phyloP scores from a whole-genome alignment of 2,113 vertebrate species.

The Girardinichthys multiradiatus region DNA sequence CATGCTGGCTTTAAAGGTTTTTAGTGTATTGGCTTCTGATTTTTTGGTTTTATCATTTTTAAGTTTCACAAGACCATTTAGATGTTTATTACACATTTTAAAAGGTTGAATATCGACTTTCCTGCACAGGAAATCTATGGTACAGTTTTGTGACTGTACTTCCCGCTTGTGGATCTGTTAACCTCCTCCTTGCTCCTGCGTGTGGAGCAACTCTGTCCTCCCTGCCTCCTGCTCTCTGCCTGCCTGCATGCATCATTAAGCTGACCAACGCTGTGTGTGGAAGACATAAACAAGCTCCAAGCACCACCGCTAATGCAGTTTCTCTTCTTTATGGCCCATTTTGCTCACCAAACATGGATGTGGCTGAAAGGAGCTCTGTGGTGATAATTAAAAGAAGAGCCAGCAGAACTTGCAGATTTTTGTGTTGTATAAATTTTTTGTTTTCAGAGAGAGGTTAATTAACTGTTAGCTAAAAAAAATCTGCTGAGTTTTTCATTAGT shows the following conservation, averaged over 20 bases:
- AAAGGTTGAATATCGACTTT: background rate
- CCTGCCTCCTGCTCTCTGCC: slow-evolving; percentile 25
- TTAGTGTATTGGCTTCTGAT: background rate
- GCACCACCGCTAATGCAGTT: slow-evolving; percentile 60
- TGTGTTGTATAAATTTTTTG: slow-evolving; percentile 43
- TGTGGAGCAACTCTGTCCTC: slow-evolving; percentile 30
- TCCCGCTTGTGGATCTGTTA: slow-evolving; percentile 35
- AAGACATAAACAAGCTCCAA: slow-evolving; percentile 63
- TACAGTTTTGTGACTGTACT: slow-evolving; percentile 17
- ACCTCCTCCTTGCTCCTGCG: slow-evolving; percentile 29
- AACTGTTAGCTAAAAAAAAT: slow-evolving; percentile 1
- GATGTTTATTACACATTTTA: background rate
- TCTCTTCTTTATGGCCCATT: slow-evolving; percentile 68
- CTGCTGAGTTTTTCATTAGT: slow-evolving; percentile 24
- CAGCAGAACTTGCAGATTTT: background rate
- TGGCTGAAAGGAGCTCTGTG: slow-evolving; percentile 49
- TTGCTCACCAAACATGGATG: slow-evolving; percentile 46
- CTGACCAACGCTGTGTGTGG: slow-evolving; percentile 36
- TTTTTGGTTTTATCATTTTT: background rate
- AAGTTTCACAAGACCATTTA: background rate
- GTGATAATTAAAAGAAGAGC: slow-evolving; percentile 43
- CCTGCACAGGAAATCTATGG: background rate
- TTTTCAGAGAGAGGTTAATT: slow-evolving; percentile 36
- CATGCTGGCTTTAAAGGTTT: background rate
- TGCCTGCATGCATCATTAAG: slow-evolving; percentile 72